A percentile compares a stretch with the other conserved stretches of the same genome.
Conservation (phyloP, 1,140 invertebrate species). For the Psix sp. region DNA sequence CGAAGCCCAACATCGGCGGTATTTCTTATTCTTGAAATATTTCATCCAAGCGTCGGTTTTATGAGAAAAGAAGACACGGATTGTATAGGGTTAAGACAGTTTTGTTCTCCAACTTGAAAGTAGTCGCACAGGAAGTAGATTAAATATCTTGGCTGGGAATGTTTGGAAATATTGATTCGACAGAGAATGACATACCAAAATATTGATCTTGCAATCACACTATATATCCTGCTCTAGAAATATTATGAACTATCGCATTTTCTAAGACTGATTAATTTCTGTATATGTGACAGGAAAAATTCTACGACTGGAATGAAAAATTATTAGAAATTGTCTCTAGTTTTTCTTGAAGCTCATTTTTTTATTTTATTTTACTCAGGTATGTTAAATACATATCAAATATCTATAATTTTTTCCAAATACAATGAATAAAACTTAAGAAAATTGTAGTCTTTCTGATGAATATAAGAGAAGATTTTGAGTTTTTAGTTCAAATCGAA, state of each 20-base stretch:
- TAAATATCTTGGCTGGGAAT: conserved; percentile 55
- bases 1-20: conserved; percentile 22
- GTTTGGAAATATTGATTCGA: conserved; percentile 69
- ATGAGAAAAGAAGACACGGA: conserved; percentile 4
- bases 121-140: conserved; percentile 53
- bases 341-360: too few species aligned
- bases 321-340: too few species aligned
- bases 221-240: background rate
- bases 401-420: too few species aligned
- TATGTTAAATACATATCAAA: too few species aligned
- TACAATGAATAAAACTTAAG: too few species aligned
- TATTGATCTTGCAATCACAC: conserved; percentile 61
- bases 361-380: too few species aligned
- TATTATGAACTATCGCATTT: conserved; percentile 15
- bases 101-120: conserved; percentile 38
- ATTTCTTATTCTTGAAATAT: conserved; percentile 39
- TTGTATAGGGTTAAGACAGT: conserved; percentile 48
- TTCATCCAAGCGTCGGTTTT: conserved; percentile 18
- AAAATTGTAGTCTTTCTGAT: too few species aligned
- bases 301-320: too few species aligned
- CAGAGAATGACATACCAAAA: conserved; percentile 62
- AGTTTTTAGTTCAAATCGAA: too few species aligned
- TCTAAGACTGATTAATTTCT: too few species aligned
- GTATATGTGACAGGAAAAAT: too few species aligned
- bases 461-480: too few species aligned